Conservation (phyloP, 2,888 invertebrate genomes). For the Cataglyphis livida region DNA sequence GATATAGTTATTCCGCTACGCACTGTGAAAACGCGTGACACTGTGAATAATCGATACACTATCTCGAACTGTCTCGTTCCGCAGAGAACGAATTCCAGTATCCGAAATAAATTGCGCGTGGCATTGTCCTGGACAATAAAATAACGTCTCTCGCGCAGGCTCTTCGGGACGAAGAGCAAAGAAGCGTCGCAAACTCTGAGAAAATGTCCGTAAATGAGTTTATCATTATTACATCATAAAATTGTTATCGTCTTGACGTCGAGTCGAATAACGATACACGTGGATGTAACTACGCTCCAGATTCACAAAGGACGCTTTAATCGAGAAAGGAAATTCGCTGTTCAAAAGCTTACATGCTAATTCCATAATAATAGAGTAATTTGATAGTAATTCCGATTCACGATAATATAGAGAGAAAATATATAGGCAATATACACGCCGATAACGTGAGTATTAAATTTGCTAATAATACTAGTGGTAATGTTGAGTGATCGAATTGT, state of each 20-base stretch:
- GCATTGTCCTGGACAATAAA: conserved; percentile 44
- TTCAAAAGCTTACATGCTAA: conserved; percentile 1
- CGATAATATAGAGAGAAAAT: not conserved
- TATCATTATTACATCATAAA: conserved; percentile 35
- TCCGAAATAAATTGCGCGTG: conserved; percentile 44
- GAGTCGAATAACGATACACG: conserved; percentile 15
- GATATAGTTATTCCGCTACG: conserved; percentile 36
- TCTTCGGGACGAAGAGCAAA: not conserved
- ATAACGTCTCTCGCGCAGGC: conserved; percentile 12
- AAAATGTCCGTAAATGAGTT: conserved; percentile 36
- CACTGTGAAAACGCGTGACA: conserved; percentile 27
- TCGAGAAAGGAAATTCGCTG: conserved; percentile 9
- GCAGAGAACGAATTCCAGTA: not conserved
- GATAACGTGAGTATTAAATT: conserved; percentile 23
- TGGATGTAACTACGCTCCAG: conserved; percentile 5
- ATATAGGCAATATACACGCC: not conserved
- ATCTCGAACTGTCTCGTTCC: conserved; percentile 32
- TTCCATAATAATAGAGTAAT: conserved; percentile 25
- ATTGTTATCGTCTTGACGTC: conserved; percentile 31
- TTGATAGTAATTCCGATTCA: conserved; percentile 11
- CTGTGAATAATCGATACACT: conserved; percentile 49
- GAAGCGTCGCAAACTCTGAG: not conserved
- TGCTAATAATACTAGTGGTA: not conserved
- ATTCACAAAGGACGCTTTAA: conserved; percentile 14
- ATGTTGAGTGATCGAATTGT: conserved; percentile 40